Evolutionary conservation across 1,140 invertebrate genomes (phyloP).

Genomic region (Nomia melanderi): DNA sequence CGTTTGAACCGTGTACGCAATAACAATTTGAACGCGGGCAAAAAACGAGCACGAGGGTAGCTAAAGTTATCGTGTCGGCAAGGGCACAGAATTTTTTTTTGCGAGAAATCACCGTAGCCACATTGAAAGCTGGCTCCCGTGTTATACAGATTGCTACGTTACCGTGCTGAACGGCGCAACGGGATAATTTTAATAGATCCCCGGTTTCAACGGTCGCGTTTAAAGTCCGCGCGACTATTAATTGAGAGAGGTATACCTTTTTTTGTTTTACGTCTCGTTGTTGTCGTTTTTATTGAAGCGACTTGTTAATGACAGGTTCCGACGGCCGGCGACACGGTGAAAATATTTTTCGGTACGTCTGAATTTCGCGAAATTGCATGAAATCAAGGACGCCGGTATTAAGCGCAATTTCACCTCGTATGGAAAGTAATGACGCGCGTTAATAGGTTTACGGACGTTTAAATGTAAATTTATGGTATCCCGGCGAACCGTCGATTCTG

Average conservation of each 20-base stretch:
- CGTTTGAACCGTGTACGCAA: no score
- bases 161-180: constrained; percentile 13
- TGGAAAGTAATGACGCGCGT: background rate
- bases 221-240: constrained; percentile 23
- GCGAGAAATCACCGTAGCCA: background rate
- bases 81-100: constrained; percentile 14
- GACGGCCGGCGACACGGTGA: background rate
- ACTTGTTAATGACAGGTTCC: background rate
- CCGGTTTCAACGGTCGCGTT: background rate
- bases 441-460: constrained; percentile 9
- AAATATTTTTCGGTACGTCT: background rate
- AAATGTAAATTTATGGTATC: background rate
- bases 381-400: constrained; percentile 4
- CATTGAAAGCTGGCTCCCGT: background rate
- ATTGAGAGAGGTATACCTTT: constrained; percentile 34
- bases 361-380: background rate
- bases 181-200: constrained; percentile 21
- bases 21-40: background rate
- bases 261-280: no score
- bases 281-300: background rate
- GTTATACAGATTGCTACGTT: constrained; percentile 13
- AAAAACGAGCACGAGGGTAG: background rate
- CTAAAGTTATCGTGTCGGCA: background rate
- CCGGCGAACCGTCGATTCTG: background rate
- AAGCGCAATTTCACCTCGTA: constrained; percentile 4